Evolutionary conservation across 2,797 vertebrate genomes (phyloP).

Genomic region (Heliangelus exortis): DNA sequence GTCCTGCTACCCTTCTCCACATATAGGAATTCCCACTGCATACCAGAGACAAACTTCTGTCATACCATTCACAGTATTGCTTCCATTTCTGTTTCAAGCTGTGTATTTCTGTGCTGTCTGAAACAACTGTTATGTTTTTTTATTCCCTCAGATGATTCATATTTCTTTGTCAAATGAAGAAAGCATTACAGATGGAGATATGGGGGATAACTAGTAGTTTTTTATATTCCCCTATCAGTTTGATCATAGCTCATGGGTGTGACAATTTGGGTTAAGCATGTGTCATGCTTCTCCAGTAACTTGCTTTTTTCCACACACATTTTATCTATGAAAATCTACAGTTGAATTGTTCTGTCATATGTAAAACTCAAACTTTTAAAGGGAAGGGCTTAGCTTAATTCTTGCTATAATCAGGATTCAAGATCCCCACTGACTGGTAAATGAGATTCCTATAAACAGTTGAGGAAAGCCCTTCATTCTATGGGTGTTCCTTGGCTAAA

Average conservation of each 20-base stretch:
- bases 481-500: neutral
- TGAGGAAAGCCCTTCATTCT: neutral
- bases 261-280: neutral
- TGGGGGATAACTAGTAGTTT: neutral
- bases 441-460: neutral
- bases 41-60: neutral
- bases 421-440: neutral
- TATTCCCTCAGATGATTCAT: neutral
- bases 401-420: neutral
- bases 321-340: neutral
- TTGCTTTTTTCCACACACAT: neutral
- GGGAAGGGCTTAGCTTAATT: neutral
- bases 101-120: neutral
- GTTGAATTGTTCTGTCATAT: neutral
- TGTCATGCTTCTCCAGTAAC: neutral
- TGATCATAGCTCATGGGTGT: neutral
- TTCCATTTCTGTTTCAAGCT: neutral
- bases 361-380: neutral
- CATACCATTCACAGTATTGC: neutral
- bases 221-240: neutral
- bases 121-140: neutral
- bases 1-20: neutral
- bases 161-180: neutral
- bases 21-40: neutral
- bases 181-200: neutral